These are phyloP conservation scores for Pagetopsis macropterus DNA, from an alignment of 2,797 vertebrate species.

Conservation along the genomic window DNA sequence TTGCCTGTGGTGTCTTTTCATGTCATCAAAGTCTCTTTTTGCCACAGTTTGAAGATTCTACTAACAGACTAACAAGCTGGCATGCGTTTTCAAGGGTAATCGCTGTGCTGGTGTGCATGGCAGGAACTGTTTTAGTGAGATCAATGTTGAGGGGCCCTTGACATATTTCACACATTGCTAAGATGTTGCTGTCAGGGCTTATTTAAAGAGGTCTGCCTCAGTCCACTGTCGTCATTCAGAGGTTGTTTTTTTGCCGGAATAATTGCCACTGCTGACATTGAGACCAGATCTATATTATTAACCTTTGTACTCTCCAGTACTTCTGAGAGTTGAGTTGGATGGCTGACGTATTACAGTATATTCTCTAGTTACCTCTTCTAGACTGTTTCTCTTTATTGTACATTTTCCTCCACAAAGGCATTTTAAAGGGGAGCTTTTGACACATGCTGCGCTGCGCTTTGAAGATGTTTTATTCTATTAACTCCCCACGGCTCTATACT, in stretches of 20 bases:
- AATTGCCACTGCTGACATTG: constrained; percentile 20
- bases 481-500: no score
- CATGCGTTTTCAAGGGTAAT: constrained; percentile 2
- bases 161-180: constrained; percentile 22
- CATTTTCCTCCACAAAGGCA: not conserved
- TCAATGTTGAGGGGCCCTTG: constrained; percentile 25
- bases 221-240: constrained; percentile 9
- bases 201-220: constrained; percentile 25
- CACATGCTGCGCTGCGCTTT: not conserved
- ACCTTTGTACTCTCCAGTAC: not conserved
- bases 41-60: not conserved
- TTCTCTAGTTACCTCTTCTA: not conserved
- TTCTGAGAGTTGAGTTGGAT: not conserved
- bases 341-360: not conserved
- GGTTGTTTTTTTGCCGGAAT: constrained; percentile 4
- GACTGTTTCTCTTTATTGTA: not conserved
- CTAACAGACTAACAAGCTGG: constrained; percentile 16
- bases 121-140: constrained; percentile 5
- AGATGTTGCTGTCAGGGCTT: constrained; percentile 10
- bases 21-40: constrained; percentile 19
- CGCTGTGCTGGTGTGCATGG: not conserved
- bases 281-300: constrained; percentile 20
- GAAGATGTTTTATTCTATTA: no score
- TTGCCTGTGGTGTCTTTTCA: not conserved
- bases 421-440: no score